Conservation (phyloP, 2,888 invertebrate genomes). For the Agapetus fuscipes region DNA sequence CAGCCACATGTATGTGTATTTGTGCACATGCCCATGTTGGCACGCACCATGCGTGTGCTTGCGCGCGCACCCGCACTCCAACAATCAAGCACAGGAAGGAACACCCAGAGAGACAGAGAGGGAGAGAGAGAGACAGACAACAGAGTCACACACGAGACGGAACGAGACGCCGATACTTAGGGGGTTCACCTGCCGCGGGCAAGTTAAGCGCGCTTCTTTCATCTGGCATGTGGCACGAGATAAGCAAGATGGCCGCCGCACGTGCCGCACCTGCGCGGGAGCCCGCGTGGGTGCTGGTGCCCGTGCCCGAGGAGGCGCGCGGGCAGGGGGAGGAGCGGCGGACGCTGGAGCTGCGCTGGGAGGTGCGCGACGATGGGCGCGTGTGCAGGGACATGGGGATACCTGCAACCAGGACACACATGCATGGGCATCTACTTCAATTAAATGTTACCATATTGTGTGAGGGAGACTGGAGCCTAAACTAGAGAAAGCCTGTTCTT, state of each 20-base stretch:
- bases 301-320: conserved; percentile 43
- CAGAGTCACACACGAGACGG: conserved; percentile 33
- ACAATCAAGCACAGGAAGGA: too few species aligned
- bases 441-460: neutral
- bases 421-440: neutral
- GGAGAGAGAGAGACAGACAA: too few species aligned
- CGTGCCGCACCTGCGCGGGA: conserved; percentile 90
- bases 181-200: conserved; percentile 48
- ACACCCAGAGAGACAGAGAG: too few species aligned
- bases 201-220: conserved; percentile 36
- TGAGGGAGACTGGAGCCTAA: too few species aligned
- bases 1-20: too few species aligned
- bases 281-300: too few species aligned
- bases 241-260: conserved; percentile 90
- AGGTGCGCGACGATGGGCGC: conserved; percentile 49
- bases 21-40: too few species aligned
- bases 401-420: conserved; percentile 31
- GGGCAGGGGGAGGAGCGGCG: conserved; percentile 39
- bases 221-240: conserved; percentile 71
- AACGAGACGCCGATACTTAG: conserved; percentile 42
- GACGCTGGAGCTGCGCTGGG: conserved; percentile 49
- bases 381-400: conserved; percentile 52
- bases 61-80: too few species aligned
- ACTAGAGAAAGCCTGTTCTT: too few species aligned
- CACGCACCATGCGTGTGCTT: too few species aligned